Base-by-base conservation (phyloP, 2,113 vertebrate genomes). In the Chrysochloris asiatica region DNA sequence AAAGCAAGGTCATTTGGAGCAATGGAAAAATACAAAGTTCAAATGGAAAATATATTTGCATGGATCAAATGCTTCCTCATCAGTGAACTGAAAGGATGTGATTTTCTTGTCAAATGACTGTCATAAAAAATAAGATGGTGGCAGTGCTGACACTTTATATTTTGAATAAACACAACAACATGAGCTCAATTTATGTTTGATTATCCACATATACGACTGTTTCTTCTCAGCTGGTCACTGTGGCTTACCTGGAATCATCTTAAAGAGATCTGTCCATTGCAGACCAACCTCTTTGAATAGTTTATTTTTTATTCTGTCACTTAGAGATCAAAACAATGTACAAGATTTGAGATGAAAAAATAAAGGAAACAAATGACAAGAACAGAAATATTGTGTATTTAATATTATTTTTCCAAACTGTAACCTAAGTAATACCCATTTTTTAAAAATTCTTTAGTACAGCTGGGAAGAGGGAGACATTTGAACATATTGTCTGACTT, bases 41-140 rank as follows among this genome's bases (percentile, higher is more conserved):
- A 94, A 92, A 88, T 94, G 72, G 83, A 94, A 97, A 94, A 96
- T 94, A 84, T n/a, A 93, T 93, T 95, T 95, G 50, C 36, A 63
- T 92, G 90, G 89, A 61, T 90, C 80, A 93, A 94, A 61, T 91
- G 73, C 48, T 94, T n/a, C 19, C 89, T 95, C 92, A 90, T 88
- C 93, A 92, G 47, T 33, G 45, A 94, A 45, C 73, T 91, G 88
- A 96, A 96, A 95, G 76, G 80, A 83, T 83, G 28, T 94, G 93
- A 95, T 95, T 96, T 96, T 93, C 89, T 88, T 97, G 88, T 96
- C 93, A 93, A 83, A 92, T 72, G 73, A 54, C 76, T 84, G 85
- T 86, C 92, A 90, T 86, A 93, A 94, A 69, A 95, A 91, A 83
- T 92, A 92, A 93, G 93, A 91, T 83, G 48, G 73, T 90, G 52